Base-by-base conservation (phyloP, 2,113 vertebrate species). In the Osmerus eperlanus region DNA sequence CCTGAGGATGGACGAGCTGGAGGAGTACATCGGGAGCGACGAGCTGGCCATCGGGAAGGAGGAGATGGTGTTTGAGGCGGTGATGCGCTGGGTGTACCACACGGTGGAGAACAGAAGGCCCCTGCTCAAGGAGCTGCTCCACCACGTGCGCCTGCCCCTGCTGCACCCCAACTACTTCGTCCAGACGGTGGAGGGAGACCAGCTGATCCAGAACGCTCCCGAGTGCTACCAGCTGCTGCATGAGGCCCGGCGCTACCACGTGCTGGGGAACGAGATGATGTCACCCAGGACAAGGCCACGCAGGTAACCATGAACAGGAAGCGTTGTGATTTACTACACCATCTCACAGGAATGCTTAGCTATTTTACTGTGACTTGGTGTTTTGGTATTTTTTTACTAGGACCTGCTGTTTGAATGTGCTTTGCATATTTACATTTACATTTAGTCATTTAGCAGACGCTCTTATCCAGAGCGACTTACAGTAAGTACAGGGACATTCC, bases 241-340 rank as follows among this genome's bases (percentile, higher is more conserved):
- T 0, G 97, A 99, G 88, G 97, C 97, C 78, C 91, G 97, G 32
- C 90, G 96, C 16, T 99, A 99, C 88, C 97, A 99, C 14, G 96
- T 99, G 79, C 95, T 99, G 2, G 97, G 97, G 67, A 99, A 99
- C 32, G 97, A 99, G 88, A 99, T 99, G 96, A 98, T 98, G 96
- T 99, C 97, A 66, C 94, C 97, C 78, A 93, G 97, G 83, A 99
- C 97, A 6, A 90, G 95, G 72, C 97, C 97, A 15, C 95, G 97
- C 89, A 98, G 97, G 97, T 99, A 78, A 78, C 91, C 90, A 66
- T 18, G 58, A 52, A 54, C 13, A 18, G 41, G 36, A 19, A 56
- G 55, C 1, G 55, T 9, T 2, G 7, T 47, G 9, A 12, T 12
- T 1, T 47, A 47, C 41, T 11, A 47, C 9, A 2, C 41, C 5